These are phyloP conservation scores for Tuta absoluta DNA, from an alignment of 2,888 invertebrate species.

Conservation along the genomic window DNA sequence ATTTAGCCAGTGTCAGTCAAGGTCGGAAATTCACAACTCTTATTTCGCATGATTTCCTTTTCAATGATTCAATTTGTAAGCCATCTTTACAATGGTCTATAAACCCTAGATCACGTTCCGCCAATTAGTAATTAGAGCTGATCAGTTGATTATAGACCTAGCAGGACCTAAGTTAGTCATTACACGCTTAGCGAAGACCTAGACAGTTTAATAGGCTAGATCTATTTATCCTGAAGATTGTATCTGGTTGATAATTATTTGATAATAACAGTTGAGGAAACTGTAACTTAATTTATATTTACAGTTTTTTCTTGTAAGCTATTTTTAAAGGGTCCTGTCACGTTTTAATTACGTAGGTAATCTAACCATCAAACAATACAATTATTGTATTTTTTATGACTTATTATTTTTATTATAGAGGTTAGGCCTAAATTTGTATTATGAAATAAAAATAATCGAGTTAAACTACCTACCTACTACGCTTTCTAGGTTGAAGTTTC, in stretches of 20 bases:
- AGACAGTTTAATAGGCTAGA: constrained; percentile 5
- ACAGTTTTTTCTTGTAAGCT: no score
- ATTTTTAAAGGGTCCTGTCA: no score
- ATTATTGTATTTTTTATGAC: no score
- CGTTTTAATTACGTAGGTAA: background rate
- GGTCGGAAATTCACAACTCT: no score
- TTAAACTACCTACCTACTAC: no score
- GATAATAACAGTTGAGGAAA: background rate
- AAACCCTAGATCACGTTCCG: background rate
- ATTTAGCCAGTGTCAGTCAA: no score
- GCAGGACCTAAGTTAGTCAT: constrained; percentile 2
- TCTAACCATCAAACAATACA: no score
- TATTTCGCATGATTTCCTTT: background rate
- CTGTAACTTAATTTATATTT: background rate
- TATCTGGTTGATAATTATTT: background rate
- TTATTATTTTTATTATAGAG: no score
- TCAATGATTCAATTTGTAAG: background rate
- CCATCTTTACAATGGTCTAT: background rate
- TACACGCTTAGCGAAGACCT: constrained; percentile 6
- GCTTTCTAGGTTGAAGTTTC: no score
- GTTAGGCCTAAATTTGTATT: no score
- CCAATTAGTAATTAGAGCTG: background rate
- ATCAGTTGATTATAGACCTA: background rate
- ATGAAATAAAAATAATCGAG: no score
- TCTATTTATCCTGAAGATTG: background rate